Base-by-base conservation (phyloP, 37 sponge, comb jelly and placozoan species). In the Axinella damicornis region DNA sequence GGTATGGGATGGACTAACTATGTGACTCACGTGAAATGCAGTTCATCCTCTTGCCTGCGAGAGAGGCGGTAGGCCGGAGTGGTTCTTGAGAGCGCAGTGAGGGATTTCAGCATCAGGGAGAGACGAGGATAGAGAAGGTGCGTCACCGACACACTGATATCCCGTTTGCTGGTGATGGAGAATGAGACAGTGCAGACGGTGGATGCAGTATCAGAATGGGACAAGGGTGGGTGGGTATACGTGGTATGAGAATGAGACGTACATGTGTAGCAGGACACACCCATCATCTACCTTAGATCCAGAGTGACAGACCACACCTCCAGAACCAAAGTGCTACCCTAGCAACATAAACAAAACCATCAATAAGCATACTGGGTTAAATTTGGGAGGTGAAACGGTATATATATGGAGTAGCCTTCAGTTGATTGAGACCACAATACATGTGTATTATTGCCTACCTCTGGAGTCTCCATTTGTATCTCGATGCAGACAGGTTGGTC, bases 61-160 rank as follows among this genome's bases (percentile, higher is more conserved):
- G 92, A 83, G 36, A 91, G 38, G 14, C 76, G 71, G 70, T 93
- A 93, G n/a, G 94, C 76, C 0, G 94, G 94, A 0, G 90, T 79
- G 75, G 83, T 69, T 27, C 96, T 67, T 2, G 88, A 73, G 66
- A 95, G 56, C 34, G 84, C 46, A 28, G 93, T 34, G 9, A 95
- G 77, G 18, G 94, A 93, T 69, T 81, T 93, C 15, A 95, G 71
- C 77, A 93, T 79, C 52, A 95, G 69, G 15, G 82, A 73, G 74
- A 95, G 80, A 17, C 91, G 82, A 61, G 88, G 87, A 38, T 95
- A 95, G 53, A 95, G 86, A 2, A 76, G 65, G 65, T 87, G 81
- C 18, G 86, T 65, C n/a, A 90, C 81, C 25, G 80, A 85, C 41
- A 86, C 95, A 37, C 85, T 80, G 5, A 89, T 59, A 53, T 94